Evolutionary conservation across 2,113 vertebrate species (phyloP).

Genomic region (Pycnonotus jocosus): DNA sequence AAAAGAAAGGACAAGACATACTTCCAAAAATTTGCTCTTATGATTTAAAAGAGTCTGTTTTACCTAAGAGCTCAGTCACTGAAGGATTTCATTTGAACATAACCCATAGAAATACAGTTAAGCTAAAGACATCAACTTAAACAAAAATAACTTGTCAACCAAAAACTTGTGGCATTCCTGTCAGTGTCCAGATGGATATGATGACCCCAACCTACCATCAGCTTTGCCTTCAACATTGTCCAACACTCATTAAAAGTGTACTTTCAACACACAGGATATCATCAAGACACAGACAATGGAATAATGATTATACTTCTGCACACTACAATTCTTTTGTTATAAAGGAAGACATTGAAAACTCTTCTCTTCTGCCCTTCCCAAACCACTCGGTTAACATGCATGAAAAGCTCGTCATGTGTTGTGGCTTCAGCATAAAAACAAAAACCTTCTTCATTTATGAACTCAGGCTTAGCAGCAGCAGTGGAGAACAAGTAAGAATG

Average conservation of each 20-base stretch:
- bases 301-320: background rate
- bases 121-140: background rate
- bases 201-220: background rate
- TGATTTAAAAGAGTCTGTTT: background rate
- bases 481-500: background rate
- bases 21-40: background rate
- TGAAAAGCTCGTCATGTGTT: background rate
- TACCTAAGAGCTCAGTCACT: background rate
- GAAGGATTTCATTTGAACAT: background rate
- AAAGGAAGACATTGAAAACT: background rate
- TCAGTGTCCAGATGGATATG: background rate
- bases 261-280: background rate
- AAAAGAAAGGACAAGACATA: background rate
- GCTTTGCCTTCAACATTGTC: background rate
- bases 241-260: background rate
- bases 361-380: background rate
- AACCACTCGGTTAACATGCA: accelerated
- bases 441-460: background rate
- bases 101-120: background rate
- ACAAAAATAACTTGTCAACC: background rate
- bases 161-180: background rate
- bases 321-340: background rate
- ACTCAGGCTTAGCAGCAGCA: background rate
- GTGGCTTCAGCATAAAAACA: background rate
- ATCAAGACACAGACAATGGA: background rate